phyloP scores from a whole-genome alignment of 2,888 invertebrate species.

The Ceraclea dissimilis region DNA sequence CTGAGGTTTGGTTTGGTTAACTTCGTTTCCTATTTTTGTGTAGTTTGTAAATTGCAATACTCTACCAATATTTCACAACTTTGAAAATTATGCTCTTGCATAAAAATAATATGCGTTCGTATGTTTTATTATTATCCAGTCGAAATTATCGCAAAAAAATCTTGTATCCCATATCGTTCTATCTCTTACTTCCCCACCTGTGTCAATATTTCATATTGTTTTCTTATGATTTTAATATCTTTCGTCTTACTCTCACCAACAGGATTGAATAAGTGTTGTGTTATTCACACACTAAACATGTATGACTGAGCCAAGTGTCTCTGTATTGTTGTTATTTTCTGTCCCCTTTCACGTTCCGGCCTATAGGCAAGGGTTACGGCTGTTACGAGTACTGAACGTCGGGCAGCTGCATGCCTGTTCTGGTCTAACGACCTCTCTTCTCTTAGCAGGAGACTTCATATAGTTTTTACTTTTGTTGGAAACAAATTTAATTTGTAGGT shows the following conservation, averaged over 20 bases:
- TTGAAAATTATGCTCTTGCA: too few species aligned
- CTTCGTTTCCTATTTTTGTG: too few species aligned
- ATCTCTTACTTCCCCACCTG: not conserved
- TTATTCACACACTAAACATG: not conserved
- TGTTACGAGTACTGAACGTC: conserved; percentile 22
- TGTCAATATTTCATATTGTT: not conserved
- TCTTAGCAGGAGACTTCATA: not conserved
- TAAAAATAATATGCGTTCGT: too few species aligned
- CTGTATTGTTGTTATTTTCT: not conserved
- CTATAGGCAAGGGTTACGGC: conserved; percentile 23
- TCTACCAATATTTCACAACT: too few species aligned
- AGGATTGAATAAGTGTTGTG: not conserved
- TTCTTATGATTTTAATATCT: not conserved
- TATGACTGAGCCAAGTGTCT: too few species aligned
- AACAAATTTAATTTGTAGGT: conserved; percentile 2
- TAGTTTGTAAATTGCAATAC: too few species aligned
- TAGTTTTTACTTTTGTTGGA: conserved; percentile 2
- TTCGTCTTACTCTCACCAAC: not conserved
- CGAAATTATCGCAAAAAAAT: conserved; percentile 28
- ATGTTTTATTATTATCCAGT: too few species aligned
- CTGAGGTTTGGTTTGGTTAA: too few species aligned
- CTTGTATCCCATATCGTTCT: not conserved
- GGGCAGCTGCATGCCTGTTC: conserved; percentile 24
- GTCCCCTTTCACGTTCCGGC: conserved; percentile 2
- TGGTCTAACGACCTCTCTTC: conserved; percentile 21